Conservation (phyloP, 2,888 invertebrate species). For the Callyntrura guangdongensis region DNA sequence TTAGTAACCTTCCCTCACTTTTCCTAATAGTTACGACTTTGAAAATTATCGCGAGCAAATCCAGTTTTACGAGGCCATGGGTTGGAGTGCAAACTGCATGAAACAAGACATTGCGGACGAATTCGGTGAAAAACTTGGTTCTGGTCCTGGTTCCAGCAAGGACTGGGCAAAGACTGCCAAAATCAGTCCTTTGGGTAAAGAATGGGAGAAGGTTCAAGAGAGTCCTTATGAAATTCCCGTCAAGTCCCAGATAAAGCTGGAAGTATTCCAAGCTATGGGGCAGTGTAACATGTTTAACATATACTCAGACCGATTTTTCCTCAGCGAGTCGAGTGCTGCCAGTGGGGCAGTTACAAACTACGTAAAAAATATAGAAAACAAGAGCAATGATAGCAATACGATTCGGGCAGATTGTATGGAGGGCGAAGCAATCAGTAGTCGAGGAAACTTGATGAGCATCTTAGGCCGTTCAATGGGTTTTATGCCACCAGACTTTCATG, state of each 20-base stretch:
- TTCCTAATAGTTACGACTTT: neutral
- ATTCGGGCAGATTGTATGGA: neutral
- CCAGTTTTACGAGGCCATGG: slow-evolving; percentile 27
- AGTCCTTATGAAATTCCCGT: neutral
- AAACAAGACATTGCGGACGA: neutral
- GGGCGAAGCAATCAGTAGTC: too few species aligned
- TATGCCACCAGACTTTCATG: slow-evolving; percentile 25
- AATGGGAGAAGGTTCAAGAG: slow-evolving; percentile 3
- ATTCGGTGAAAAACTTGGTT: neutral
- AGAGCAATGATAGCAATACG: neutral
- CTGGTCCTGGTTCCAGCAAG: neutral
- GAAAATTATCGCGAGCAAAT: neutral
- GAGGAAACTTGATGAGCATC: neutral
- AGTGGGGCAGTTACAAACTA: neutral
- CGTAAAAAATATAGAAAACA: neutral
- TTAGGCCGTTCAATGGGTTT: neutral
- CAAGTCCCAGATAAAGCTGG: neutral
- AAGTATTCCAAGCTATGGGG: slow-evolving; percentile 41
- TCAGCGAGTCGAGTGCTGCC: neutral
- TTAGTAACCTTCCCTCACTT: too few species aligned
- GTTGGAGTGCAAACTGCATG: slow-evolving; percentile 18
- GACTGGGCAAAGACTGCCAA: slow-evolving; percentile 34
- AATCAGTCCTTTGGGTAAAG: slow-evolving; percentile 5
- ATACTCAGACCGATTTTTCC: slow-evolving; percentile 1
- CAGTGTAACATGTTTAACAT: slow-evolving; percentile 26